Conservation (phyloP, 1,140 invertebrate species). For the Drosophila ananassae region DNA sequence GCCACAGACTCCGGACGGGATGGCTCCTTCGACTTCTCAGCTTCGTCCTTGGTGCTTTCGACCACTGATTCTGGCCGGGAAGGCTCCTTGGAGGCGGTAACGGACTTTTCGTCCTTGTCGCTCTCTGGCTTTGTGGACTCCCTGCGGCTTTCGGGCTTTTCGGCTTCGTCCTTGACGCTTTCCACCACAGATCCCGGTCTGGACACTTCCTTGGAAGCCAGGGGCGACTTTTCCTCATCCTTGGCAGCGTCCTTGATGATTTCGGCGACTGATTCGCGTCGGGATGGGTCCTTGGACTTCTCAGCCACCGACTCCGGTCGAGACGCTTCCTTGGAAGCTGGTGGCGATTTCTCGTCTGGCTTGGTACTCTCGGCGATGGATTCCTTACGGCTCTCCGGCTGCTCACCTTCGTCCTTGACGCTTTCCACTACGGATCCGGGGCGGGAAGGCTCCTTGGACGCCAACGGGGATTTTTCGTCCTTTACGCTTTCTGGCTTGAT, state of each 20-base stretch:
- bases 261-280: slow-evolving; percentile 33
- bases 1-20: slow-evolving; percentile 14
- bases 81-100: slow-evolving; percentile 15
- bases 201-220: slow-evolving; percentile 27
- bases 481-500: slow-evolving; percentile 3
- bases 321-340: slow-evolving; percentile 54
- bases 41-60: slow-evolving; percentile 24
- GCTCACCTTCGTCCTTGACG: slow-evolving; percentile 28
- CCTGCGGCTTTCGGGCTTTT: slow-evolving; percentile 33
- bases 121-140: slow-evolving; percentile 31
- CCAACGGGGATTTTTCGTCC: slow-evolving; percentile 24
- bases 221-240: slow-evolving; percentile 14
- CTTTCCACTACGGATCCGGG: slow-evolving; percentile 34
- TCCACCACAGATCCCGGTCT: slow-evolving; percentile 33
- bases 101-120: slow-evolving; percentile 8
- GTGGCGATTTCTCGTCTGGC: slow-evolving; percentile 42
- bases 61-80: slow-evolving; percentile 44
- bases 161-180: slow-evolving; percentile 40
- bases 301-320: slow-evolving; percentile 45
- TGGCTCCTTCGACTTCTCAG: slow-evolving; percentile 17
- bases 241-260: slow-evolving; percentile 27
- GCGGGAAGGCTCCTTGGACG: slow-evolving; percentile 41
- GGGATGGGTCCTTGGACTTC: slow-evolving; percentile 31
- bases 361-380: slow-evolving; percentile 34
- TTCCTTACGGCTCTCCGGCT: slow-evolving; percentile 12